These are phyloP conservation scores for Lasioglossum calceatum DNA, from an alignment of 2,888 invertebrate species.

Conservation along the genomic window DNA sequence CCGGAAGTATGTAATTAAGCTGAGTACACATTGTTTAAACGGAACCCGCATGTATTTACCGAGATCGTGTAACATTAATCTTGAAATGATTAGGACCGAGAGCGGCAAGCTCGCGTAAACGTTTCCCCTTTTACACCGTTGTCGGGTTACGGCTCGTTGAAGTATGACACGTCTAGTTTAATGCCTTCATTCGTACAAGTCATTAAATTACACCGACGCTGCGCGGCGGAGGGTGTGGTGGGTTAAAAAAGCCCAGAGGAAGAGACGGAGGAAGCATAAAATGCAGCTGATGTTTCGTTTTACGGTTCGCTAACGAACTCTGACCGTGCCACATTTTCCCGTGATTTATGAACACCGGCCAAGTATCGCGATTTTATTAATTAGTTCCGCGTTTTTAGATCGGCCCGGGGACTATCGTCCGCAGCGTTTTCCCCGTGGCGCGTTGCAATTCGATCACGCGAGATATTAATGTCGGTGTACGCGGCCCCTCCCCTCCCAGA, in stretches of 20 bases:
- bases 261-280: conserved; percentile 23
- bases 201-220: conserved; percentile 26
- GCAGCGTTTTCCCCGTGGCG: background rate
- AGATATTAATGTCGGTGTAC: conserved; percentile 21
- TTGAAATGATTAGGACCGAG: background rate
- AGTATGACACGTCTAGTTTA: conserved; percentile 20
- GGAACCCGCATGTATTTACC: background rate
- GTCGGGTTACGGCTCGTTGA: background rate
- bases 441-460: conserved; percentile 1
- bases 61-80: background rate
- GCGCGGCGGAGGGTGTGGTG: background rate
- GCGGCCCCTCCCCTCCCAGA: background rate
- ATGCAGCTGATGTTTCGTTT: conserved; percentile 52
- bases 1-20: background rate
- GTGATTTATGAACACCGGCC: conserved; percentile 49
- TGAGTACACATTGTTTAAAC: background rate
- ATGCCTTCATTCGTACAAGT: conserved; percentile 23
- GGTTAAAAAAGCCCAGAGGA: background rate
- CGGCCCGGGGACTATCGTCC: background rate
- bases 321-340: conserved; percentile 38
- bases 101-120: background rate
- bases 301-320: conserved; percentile 53
- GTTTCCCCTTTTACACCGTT: background rate
- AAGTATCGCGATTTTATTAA: conserved; percentile 52
- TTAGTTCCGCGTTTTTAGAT: conserved; percentile 33